phyloP scores from a whole-genome alignment of 2,888 invertebrate species.

The Hydrotaea diabolus region DNA sequence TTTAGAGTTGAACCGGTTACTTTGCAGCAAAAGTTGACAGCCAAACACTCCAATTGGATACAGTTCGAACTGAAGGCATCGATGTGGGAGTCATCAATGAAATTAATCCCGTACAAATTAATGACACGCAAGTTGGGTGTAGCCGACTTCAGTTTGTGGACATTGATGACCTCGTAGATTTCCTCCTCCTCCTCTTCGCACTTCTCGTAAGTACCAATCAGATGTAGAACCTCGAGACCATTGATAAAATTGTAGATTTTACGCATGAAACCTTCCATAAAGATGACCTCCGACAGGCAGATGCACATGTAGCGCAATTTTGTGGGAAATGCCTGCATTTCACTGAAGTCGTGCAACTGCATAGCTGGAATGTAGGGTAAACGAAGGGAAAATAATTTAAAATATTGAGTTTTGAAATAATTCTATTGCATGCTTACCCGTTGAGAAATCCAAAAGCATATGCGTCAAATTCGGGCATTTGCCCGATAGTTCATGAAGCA shows the following conservation, averaged over 20 bases:
- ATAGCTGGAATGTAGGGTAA: constrained; percentile 84
- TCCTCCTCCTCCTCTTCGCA: constrained; percentile 99
- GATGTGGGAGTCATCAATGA: constrained; percentile 98
- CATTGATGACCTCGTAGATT: constrained; percentile 99
- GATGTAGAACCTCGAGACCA: constrained; percentile 95
- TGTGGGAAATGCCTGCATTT: constrained; percentile 99
- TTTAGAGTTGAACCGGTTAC: constrained; percentile 98
- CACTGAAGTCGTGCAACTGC: constrained; percentile 99
- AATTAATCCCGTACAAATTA: constrained; percentile 98
- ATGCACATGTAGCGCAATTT: constrained; percentile 97
- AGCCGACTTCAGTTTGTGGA: constrained; percentile 98
- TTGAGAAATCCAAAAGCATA: constrained; percentile 98
- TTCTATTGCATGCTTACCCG: constrained; percentile 81
- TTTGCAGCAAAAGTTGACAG: constrained; percentile 98
- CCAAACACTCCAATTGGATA: constrained; percentile 97
- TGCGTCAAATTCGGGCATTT: constrained; percentile 97
- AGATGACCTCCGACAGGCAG: constrained; percentile 98
- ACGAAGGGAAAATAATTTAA: neutral
- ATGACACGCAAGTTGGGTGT: constrained; percentile 98
- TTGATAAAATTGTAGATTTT: constrained; percentile 99
- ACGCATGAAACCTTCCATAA: constrained; percentile 99
- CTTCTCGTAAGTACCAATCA: constrained; percentile 98
- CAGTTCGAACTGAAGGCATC: constrained; percentile 98
- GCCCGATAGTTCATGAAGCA: constrained; percentile 97
- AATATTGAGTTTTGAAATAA: neutral